These are phyloP conservation scores for Bovichtus variegatus DNA, from an alignment of 2,797 vertebrate species.

Conservation along the genomic window DNA sequence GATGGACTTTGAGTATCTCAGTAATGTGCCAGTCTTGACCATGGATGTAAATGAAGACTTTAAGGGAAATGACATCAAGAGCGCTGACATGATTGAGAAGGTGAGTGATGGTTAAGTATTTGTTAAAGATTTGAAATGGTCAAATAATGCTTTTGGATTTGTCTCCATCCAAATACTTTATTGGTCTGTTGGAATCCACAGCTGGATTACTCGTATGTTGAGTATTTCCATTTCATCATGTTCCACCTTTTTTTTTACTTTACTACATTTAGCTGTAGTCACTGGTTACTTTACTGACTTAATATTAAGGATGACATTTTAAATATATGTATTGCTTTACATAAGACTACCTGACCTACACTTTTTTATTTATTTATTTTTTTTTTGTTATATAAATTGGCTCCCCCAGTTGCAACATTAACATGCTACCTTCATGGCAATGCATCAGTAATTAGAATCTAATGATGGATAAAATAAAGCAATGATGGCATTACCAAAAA, in stretches of 20 bases:
- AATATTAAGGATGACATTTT: not conserved
- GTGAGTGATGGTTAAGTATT: slow-evolving; percentile 72
- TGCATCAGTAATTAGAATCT: not conserved
- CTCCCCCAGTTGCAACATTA: not conserved
- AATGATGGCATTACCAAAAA: not conserved
- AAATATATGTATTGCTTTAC: not conserved
- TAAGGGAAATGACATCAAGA: slow-evolving; percentile 80
- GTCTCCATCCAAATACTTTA: not conserved
- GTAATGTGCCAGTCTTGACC: slow-evolving; percentile 89
- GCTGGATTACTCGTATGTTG: not conserved
- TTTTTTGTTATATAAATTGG: not conserved
- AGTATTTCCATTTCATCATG: not conserved
- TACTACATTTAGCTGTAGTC: not conserved
- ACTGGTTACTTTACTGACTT: not conserved
- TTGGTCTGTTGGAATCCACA: too few relatives aligned
- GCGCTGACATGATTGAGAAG: slow-evolving; percentile 91
- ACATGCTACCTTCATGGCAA: not conserved
- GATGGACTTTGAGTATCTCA: slow-evolving; percentile 90
- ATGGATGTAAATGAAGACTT: slow-evolving; percentile 94
- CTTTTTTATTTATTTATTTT: too few relatives aligned
- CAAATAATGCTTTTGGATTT: not conserved
- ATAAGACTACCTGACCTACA: not conserved
- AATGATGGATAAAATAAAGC: not conserved
- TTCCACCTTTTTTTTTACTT: not conserved
- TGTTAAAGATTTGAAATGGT: not conserved